Base-by-base conservation (phyloP, 2,888 invertebrate genomes). In the Sussaba pulchella region DNA sequence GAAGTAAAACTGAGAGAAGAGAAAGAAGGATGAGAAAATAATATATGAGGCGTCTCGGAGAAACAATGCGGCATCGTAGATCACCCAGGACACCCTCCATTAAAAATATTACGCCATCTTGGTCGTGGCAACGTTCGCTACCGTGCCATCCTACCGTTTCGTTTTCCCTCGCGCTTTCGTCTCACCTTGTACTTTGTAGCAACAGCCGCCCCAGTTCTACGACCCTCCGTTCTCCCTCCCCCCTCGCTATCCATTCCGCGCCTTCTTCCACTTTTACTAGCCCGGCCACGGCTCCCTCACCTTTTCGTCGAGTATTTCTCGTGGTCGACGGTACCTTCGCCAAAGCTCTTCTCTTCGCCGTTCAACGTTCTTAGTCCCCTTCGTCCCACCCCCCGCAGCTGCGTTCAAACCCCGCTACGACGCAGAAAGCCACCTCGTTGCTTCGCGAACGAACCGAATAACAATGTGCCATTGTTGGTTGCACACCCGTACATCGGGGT, bases 41-140 rank as follows among this genome's bases (percentile, higher is more conserved):
- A 89, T 89, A 88, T 88, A 89, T 87, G 86, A 88, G 87, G 87
- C 87, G 88, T 89, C 89, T 88, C 87, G 85, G 81, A 84, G 89
- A 90, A 90, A 91, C 91, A 91, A 92, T 90, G 90, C 89, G 85
- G 85, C 84, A 86, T 88, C 90, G 90, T 90, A 90, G 89, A 91
- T 92, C 91, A 91, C 89, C 89, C 88, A 86, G 87, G 90, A 90
- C 90, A 89, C 88, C 89, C 88, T 90, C 91, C 91, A 91, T 91
- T 92, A 91, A 91, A 91, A 92, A 91, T 92, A 91, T 91, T 91
- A 90, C 91, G 89, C 88, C 91, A 89, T 90, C 90, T 91, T 90
- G 87, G 85, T 86, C 86, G 83, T 83, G 85, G 31, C 79, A 83
- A 85, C 85, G 81, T 71, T 54, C 39, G 52, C 59, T 54, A 45